A percentile compares a stretch with the other conserved stretches of the same genome.
Conservation (phyloP, 2,113 vertebrate genomes). For the Poicephalus gulielmi region DNA sequence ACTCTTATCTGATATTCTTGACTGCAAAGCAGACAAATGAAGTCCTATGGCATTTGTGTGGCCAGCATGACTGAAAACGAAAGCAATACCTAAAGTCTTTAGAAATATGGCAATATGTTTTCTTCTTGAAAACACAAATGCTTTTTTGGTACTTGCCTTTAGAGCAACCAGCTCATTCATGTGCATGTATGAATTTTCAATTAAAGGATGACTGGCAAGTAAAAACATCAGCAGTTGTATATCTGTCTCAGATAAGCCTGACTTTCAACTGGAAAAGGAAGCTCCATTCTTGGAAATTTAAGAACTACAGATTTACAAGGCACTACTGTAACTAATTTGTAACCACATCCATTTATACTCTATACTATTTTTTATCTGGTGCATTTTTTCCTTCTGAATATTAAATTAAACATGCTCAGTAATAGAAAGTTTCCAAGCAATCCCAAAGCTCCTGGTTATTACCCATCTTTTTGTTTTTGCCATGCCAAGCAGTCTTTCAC, state of each 20-base stretch:
- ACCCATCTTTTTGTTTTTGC: constrained; percentile 53
- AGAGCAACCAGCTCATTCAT: not conserved
- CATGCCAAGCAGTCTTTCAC: constrained; percentile 77
- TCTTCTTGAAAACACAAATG: not conserved
- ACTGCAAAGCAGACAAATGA: not conserved
- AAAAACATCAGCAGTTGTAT: not conserved
- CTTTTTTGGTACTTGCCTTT: not conserved
- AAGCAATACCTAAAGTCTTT: not conserved
- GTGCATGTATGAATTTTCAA: not conserved
- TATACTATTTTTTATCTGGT: constrained; percentile 6
- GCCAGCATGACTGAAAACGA: not conserved
- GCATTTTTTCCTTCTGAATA: constrained; percentile 41
- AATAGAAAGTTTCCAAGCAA: constrained; percentile 75
- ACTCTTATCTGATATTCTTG: not conserved
- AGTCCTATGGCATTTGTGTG: not conserved
- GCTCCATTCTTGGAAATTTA: not conserved
- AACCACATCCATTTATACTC: not conserved
- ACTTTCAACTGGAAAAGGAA: not conserved
- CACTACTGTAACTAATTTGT: not conserved
- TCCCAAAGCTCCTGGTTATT: constrained; percentile 61
- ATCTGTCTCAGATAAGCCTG: not conserved
- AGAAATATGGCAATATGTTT: not conserved
- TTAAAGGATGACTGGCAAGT: not conserved
- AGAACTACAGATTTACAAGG: not conserved
- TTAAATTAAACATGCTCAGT: constrained; percentile 85